These are phyloP conservation scores for Anabas testudineus DNA, from an alignment of 2,797 vertebrate genomes.

Conservation along the genomic window DNA sequence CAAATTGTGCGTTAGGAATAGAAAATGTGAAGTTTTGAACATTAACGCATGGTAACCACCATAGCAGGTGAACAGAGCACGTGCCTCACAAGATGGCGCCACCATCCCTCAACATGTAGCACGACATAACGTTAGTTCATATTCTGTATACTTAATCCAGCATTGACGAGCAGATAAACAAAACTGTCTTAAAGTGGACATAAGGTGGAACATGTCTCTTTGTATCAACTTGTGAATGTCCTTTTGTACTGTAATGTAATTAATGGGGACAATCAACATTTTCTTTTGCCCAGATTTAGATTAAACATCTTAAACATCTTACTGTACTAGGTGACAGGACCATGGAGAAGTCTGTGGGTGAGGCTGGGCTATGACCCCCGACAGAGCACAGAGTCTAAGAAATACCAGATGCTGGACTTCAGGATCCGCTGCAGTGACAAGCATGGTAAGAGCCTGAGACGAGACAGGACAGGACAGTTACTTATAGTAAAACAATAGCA, in stretches of 20 bases:
- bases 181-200: not conserved
- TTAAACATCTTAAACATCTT: not conserved
- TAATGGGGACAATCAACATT: not conserved
- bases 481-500: not conserved
- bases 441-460: constrained; percentile 83
- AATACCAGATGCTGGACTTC: constrained; percentile 96
- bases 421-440: constrained; percentile 96
- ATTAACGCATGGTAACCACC: no score
- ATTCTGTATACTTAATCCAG: no score
- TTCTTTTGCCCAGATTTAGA: not conserved
- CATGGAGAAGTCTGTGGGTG: constrained; percentile 98
- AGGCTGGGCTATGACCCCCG: constrained; percentile 94
- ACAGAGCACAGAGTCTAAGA: constrained; percentile 89
- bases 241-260: not conserved
- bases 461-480: not conserved
- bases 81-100: no score
- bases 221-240: no score
- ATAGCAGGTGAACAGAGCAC: no score
- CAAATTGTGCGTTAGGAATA: not conserved
- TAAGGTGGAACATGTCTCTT: not conserved
- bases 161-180: not conserved
- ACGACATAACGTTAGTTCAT: no score
- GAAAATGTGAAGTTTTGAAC: no score
- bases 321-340: constrained; percentile 90
- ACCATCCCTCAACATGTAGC: no score